These are phyloP conservation scores for Melinopterus prodromus DNA, from an alignment of 2,888 invertebrate species.

Conservation along the genomic window DNA sequence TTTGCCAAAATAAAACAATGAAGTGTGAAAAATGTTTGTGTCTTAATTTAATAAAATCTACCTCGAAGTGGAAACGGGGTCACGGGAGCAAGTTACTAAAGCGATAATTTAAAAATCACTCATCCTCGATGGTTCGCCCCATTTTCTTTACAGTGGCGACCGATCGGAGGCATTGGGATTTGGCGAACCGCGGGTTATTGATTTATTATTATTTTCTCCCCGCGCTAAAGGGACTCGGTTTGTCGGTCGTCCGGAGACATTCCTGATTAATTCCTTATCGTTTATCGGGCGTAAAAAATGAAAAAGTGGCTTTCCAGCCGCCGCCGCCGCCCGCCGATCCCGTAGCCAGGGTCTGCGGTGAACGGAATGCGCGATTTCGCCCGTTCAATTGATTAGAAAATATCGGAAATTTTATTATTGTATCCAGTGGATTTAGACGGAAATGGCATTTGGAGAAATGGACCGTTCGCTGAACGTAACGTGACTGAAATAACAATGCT, in stretches of 20 bases:
- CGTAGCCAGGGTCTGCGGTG: background rate
- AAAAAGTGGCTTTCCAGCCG: conserved; percentile 16
- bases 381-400: conserved; percentile 17
- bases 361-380: conserved; percentile 13
- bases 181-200: conserved; percentile 20
- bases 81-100: background rate
- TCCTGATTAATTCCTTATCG: conserved; percentile 47
- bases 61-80: background rate
- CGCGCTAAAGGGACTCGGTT: background rate
- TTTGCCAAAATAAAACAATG: no score
- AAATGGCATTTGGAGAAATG: conserved; percentile 8
- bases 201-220: conserved; percentile 23
- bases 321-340: background rate
- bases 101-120: conserved; percentile 18
- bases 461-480: background rate
- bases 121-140: background rate
- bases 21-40: no score
- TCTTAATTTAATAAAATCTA: no score
- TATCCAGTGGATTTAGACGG: conserved; percentile 5
- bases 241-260: conserved; percentile 38
- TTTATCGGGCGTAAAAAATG: conserved; percentile 24
- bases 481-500: background rate
- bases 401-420: conserved; percentile 18
- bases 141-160: conserved; percentile 14
- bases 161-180: background rate